These are phyloP conservation scores for Dendrolimus punctatus DNA, from an alignment of 1,140 invertebrate species.

Conservation along the genomic window DNA sequence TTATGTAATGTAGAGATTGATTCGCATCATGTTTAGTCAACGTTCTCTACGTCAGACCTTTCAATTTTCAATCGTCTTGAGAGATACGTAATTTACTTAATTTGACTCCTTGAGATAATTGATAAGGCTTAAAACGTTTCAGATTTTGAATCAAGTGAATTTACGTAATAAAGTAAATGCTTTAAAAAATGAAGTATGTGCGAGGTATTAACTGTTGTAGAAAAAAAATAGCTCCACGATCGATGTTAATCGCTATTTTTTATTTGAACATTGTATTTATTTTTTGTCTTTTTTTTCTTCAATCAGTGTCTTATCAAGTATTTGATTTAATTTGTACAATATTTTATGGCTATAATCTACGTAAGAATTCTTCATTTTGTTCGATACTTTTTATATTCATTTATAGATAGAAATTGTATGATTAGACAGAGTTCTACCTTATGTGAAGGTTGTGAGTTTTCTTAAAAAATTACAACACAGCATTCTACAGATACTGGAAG, in stretches of 20 bases:
- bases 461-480: slow-evolving; percentile 7
- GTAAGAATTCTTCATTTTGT: slow-evolving; percentile 6
- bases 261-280: slow-evolving; percentile 19
- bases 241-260: slow-evolving; percentile 21
- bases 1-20: too few relatives aligned
- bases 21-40: neutral
- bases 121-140: too few relatives aligned
- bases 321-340: slow-evolving; percentile 17
- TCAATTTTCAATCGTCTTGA: too few relatives aligned
- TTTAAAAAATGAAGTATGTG: neutral
- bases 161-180: too few relatives aligned
- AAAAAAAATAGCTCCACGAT: slow-evolving; percentile 64
- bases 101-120: too few relatives aligned
- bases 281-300: slow-evolving; percentile 34
- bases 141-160: too few relatives aligned
- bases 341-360: slow-evolving; percentile 4
- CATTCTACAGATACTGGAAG: too few relatives aligned
- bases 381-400: slow-evolving; percentile 12
- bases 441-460: slow-evolving; percentile 51
- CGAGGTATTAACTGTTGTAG: slow-evolving; percentile 56
- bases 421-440: slow-evolving; percentile 9
- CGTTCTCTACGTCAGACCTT: neutral
- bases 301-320: slow-evolving; percentile 36
- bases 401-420: too few relatives aligned
- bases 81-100: too few relatives aligned